Conservation (phyloP, 2,797 vertebrate genomes). For the Ispidina picta region DNA sequence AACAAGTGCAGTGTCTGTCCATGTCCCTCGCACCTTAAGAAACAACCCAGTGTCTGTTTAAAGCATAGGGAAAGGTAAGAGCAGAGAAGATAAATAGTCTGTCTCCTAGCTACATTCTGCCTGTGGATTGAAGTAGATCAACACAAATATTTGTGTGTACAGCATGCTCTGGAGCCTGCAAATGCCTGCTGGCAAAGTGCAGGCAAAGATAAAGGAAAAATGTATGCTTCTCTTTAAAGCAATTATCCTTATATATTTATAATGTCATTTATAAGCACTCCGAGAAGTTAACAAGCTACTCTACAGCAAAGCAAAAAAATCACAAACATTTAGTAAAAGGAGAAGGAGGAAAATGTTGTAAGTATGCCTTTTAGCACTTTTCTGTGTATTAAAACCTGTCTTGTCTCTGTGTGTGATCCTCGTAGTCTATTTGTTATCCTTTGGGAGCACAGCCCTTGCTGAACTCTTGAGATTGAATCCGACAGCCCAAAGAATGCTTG, state of each 20-base stretch:
- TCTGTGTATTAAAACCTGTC: slow-evolving; percentile 6
- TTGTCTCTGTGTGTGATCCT: slow-evolving; percentile 29
- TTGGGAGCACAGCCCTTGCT: slow-evolving; percentile 9
- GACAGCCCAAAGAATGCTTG: slow-evolving; percentile 17
- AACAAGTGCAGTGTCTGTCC: not conserved
- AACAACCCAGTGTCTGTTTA: not conserved
- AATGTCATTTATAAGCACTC: slow-evolving; percentile 42
- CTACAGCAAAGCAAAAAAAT: slow-evolving; percentile 12
- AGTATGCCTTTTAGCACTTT: slow-evolving; percentile 19
- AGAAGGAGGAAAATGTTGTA: not conserved
- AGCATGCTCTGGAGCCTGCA: not conserved
- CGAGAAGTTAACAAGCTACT: slow-evolving; percentile 1
- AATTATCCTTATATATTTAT: slow-evolving; percentile 64
- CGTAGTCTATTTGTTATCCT: slow-evolving; percentile 26
- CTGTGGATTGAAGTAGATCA: slow-evolving; percentile 28
- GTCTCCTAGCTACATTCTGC: slow-evolving; percentile 34
- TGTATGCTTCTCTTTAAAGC: not conserved
- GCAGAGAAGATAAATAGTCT: slow-evolving; percentile 9
- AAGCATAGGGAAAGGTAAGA: not conserved
- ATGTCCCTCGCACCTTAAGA: not conserved
- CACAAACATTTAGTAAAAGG: not conserved
- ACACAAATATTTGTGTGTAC: slow-evolving; percentile 1
- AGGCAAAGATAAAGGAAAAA: slow-evolving; percentile 40
- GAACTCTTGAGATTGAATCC: slow-evolving; percentile 3
- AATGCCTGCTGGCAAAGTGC: slow-evolving; percentile 49